Evolutionary conservation across 2,888 invertebrate genomes (phyloP), one percentile per base, ranked within the genome.

Genomic region (Alviniconcha strummeri): DNA sequence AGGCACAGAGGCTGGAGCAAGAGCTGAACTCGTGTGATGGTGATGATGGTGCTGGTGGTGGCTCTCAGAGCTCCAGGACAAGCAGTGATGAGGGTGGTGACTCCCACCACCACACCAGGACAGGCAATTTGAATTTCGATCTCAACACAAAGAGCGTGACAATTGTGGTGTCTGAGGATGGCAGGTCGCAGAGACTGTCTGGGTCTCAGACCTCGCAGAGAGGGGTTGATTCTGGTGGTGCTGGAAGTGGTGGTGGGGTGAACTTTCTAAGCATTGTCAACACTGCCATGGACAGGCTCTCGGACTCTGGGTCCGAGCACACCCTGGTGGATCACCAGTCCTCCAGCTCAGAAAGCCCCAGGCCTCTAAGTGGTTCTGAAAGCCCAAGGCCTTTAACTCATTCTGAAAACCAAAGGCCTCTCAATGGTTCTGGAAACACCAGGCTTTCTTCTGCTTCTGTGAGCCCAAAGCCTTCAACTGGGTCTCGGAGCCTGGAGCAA

Each of bases 221-320:
- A 60, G 60, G 60, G 13, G 8, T 8, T 13, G 13, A 13, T 60
- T 60, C 13, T 8, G 13, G 60, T 13, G 60, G 60, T 11, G 9
- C 60, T 4, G 13, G 9, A 60, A 75, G 67, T 8, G 13, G 54
- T 36, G 71, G 74, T 6, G 77, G 77, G 9, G 71, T 84, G 57
- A 69, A 78, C 9, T 85, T 84, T n/a, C 79, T 85, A 64, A 85
- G 69, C 57, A 83, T 84, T 54, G 85, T 84, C 52, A 82, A 72
- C 77, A 36, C 82, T 7, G 82, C 81, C 54, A 55, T 82, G 74
- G 85, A 85, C 36, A 78, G 83, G 0, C 55, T 87, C 60, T 85
- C 85, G 17, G 84, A 84, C 36, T 81, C 81, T 9, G 86, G 88
- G 82, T 88, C 89, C 5, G 87, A 87, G 71, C 86, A 88, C 83